These are phyloP conservation scores for Melanerpes aurifrons DNA, from an alignment of 2,113 vertebrate species.

Conservation along the genomic window DNA sequence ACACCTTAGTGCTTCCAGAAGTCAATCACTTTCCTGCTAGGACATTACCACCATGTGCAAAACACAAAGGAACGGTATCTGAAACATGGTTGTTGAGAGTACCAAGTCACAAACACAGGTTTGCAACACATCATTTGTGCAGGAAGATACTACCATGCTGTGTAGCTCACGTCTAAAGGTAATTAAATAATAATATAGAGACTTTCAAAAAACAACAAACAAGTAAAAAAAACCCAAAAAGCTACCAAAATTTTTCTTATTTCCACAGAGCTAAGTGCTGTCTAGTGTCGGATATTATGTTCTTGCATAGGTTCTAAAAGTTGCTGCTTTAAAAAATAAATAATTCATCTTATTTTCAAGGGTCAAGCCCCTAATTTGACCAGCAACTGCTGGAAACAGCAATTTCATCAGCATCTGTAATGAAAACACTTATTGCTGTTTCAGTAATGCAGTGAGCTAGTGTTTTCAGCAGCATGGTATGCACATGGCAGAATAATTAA, in stretches of 20 bases:
- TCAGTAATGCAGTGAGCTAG: not conserved
- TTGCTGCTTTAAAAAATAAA: not conserved
- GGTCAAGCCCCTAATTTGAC: not conserved
- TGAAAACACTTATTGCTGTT: not conserved
- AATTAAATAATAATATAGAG: not conserved
- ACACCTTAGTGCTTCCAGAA: not conserved
- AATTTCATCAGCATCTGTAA: not conserved
- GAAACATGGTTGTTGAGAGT: not conserved
- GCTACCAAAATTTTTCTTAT: not conserved
- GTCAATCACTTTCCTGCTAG: not conserved
- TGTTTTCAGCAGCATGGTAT: not conserved
- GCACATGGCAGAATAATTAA: not conserved
- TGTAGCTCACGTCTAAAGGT: not conserved
- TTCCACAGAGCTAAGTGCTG: not conserved
- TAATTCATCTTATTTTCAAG: not conserved
- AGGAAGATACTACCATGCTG: not conserved
- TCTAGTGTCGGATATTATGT: not conserved
- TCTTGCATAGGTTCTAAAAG: not conserved
- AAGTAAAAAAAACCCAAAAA: not conserved
- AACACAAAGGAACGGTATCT: not conserved
- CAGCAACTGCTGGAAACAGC: not conserved
- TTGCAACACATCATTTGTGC: not conserved
- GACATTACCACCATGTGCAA: not conserved
- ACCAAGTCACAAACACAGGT: not conserved
- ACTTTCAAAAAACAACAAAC: not conserved